phyloP scores from a whole-genome alignment of 2,888 invertebrate species.

The Candidula unifasciata region DNA sequence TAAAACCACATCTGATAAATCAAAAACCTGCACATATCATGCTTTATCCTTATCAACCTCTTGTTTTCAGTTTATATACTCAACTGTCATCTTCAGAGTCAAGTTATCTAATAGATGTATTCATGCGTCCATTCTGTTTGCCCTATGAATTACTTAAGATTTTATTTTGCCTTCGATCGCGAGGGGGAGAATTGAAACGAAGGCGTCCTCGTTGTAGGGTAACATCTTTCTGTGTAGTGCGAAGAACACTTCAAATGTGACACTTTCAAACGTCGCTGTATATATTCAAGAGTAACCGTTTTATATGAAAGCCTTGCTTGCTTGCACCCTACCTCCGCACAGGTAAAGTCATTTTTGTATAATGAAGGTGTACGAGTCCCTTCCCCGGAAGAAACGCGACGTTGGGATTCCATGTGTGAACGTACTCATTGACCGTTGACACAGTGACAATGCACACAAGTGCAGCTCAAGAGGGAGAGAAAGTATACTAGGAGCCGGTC shows the following conservation, averaged over 20 bases:
- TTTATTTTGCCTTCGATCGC: no score
- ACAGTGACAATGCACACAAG: not conserved
- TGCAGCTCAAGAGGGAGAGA: not conserved
- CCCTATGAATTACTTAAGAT: no score
- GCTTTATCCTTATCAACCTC: no score
- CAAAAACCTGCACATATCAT: no score
- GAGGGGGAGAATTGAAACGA: no score
- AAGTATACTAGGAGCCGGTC: not conserved
- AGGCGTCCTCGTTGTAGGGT: no score
- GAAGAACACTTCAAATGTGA: not conserved
- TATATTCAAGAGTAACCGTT: not conserved
- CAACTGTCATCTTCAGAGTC: no score
- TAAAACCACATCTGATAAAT: no score
- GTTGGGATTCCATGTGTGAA: constrained; percentile 21
- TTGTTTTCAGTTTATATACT: no score
- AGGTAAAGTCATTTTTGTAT: constrained; percentile 13
- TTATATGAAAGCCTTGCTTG: not conserved
- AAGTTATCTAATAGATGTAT: no score
- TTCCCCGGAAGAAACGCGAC: not conserved
- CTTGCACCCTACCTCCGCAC: constrained; percentile 7
- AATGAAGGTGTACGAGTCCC: not conserved
- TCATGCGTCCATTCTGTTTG: no score
- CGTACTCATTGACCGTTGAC: constrained; percentile 28
- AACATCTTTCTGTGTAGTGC: no score
- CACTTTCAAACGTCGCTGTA: not conserved